Evolutionary conservation across 2,113 vertebrate species (phyloP), one percentile per base, ranked within the genome.

Genomic region (Xerus inauris): DNA sequence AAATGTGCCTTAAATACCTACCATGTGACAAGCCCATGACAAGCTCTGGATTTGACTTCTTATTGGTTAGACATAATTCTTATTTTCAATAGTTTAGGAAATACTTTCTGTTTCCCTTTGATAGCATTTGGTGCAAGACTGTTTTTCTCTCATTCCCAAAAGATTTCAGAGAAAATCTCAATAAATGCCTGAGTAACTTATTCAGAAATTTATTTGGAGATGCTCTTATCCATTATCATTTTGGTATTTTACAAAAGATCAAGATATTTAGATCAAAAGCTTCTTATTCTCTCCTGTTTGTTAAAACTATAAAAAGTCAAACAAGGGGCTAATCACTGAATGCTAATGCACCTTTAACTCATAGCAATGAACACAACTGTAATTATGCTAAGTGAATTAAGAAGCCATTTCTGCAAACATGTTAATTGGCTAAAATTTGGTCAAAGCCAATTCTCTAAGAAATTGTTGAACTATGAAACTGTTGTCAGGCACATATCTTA

Each of bases 351-450:
- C 47, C 76, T 96, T 95, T 95, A 94, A 80, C 62, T 95, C 79
- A 93, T 8, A 87, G 71, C 47, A 64, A 24, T 81, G 47, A 89
- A 38, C 69, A 64, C 10, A 83, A 42, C 67, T 96, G 20, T 94
- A 96, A 97, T 97, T 97, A 94, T 88, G 51, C 85, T 96, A 98
- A 97, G 71, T 96, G 95, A 96, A 96, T 96, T 96, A 97, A 95
- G 83, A 97, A 97, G 88, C 80, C 26, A 96, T 90, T 97, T 96
- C 64, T 51, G 42, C 77, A 95, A 97, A 91, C 64, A 95, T 85
- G 17, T 11, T 97, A 97, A 97, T 94, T 97, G 92, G 35, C 67
- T 94, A 94, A 94, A 94, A 95, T 97, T 95, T 96, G 94, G 95
- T 97, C 87, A 97, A 51, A 94, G 26, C 9, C 57, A 95, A 51